phyloP scores from a whole-genome alignment of 2,113 vertebrate genomes.

The Nematolebias whitei region DNA sequence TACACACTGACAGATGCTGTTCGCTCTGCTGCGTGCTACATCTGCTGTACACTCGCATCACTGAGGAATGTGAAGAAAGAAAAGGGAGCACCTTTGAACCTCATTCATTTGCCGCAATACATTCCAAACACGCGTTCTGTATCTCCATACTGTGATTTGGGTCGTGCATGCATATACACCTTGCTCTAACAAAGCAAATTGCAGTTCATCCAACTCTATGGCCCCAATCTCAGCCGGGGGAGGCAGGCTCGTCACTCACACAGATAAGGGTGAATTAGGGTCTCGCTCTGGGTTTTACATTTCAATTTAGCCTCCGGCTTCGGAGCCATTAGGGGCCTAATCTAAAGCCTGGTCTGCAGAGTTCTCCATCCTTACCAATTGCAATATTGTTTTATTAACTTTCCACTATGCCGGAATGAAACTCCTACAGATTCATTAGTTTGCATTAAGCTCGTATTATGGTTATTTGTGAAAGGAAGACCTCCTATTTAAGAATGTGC shows the following conservation, averaged over 20 bases:
- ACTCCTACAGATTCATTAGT: conserved; percentile 88
- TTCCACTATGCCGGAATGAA: conserved; percentile 86
- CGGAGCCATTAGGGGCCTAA: conserved; percentile 89
- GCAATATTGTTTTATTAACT: conserved; percentile 80
- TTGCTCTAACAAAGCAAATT: conserved; percentile 80
- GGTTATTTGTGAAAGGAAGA: conserved; percentile 90
- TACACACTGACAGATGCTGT: not conserved
- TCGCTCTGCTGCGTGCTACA: conserved; percentile 3
- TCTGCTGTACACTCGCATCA: conserved; percentile 16
- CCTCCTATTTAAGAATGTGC: conserved; percentile 85
- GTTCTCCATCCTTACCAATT: conserved; percentile 57
- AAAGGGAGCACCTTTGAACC: conserved; percentile 39
- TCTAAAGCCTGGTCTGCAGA: conserved; percentile 89
- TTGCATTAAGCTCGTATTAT: conserved; percentile 94
- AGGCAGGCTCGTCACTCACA: conserved; percentile 77
- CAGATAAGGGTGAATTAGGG: conserved; percentile 88
- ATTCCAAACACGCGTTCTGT: conserved; percentile 76
- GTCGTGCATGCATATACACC: conserved; percentile 69
- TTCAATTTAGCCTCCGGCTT: conserved; percentile 90
- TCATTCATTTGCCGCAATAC: conserved; percentile 54
- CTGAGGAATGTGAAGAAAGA: conserved; percentile 10
- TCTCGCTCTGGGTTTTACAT: conserved; percentile 88
- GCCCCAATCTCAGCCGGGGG: conserved; percentile 78
- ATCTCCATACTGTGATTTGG: conserved; percentile 65
- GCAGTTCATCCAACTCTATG: conserved; percentile 77